phyloP scores from a whole-genome alignment of 2,113 vertebrate species.

The Thalassarche chlororhynchos region DNA sequence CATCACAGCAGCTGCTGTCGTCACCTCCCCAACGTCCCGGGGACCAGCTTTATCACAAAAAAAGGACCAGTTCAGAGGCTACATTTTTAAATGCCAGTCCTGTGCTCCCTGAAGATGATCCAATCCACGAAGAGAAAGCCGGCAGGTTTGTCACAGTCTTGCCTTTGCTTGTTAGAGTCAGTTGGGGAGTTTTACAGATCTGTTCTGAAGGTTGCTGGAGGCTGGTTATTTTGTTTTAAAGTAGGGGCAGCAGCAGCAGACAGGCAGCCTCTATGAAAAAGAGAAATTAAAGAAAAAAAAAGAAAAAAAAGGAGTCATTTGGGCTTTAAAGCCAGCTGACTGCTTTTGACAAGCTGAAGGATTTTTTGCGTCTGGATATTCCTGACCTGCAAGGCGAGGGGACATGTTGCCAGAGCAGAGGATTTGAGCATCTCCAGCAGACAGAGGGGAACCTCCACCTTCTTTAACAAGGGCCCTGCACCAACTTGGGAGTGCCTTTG shows the following conservation, averaged over 20 bases:
- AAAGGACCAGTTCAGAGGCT: background rate
- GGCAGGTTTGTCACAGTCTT: background rate
- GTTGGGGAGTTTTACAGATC: background rate
- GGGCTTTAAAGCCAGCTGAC: background rate
- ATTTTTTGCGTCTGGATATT: background rate
- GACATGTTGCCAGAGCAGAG: background rate
- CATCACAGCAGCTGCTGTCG: background rate
- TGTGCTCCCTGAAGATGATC: background rate
- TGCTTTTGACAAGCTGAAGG: background rate
- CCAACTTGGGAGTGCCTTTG: background rate
- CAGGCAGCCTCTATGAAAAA: background rate
- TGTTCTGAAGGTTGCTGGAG: conserved; percentile 48
- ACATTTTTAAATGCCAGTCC: background rate
- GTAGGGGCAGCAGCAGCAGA: background rate
- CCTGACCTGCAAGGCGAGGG: background rate
- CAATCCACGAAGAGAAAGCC: background rate
- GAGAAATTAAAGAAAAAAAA: background rate
- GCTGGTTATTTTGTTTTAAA: background rate
- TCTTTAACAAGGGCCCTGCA: background rate
- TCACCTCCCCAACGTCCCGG: background rate
- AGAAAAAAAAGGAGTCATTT: background rate
- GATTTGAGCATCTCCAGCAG: background rate
- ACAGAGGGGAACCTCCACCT: background rate
- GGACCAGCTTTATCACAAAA: background rate
- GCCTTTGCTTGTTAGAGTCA: conserved; percentile 32